Percentiles rank a stretch among this genome's conserved stretches.
These are phyloP conservation scores for Drusus annulatus DNA, from an alignment of 1,140 invertebrate genomes.

Conservation along the genomic window DNA sequence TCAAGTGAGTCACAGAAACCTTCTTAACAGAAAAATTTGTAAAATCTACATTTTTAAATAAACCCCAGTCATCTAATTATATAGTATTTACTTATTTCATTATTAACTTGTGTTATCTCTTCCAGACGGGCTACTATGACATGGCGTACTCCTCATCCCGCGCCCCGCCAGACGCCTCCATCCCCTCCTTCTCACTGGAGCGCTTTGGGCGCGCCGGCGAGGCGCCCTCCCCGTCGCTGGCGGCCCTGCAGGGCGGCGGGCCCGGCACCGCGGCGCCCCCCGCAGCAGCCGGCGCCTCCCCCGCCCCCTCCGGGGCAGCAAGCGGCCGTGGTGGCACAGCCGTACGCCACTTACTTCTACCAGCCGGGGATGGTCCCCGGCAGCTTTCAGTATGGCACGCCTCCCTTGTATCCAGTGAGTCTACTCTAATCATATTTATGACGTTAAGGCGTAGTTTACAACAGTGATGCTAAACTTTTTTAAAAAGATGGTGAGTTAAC, in stretches of 20 bases:
- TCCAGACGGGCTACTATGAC: conserved; percentile 75
- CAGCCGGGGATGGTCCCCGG: conserved; percentile 78
- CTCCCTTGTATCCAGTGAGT: conserved; percentile 78
- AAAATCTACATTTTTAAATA: too few species aligned
- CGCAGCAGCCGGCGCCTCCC: conserved; percentile 81
- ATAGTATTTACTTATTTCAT: too few species aligned
- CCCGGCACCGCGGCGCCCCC: conserved; percentile 64
- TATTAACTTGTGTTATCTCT: neutral
- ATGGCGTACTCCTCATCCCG: conserved; percentile 73
- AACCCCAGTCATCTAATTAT: too few species aligned
- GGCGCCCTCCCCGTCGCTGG: conserved; percentile 47
- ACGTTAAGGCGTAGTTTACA: too few species aligned
- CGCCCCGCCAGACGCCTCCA: conserved; percentile 76
- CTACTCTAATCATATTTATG: too few species aligned
- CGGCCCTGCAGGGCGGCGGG: conserved; percentile 44
- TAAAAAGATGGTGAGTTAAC: too few species aligned
- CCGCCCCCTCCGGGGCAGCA: conserved; percentile 75
- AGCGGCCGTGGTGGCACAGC: conserved; percentile 63
- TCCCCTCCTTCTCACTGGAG: conserved; percentile 83
- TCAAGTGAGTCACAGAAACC: too few species aligned
- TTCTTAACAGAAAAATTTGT: too few species aligned
- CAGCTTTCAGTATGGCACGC: conserved; percentile 80
- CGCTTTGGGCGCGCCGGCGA: conserved; percentile 83
- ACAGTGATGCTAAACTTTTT: too few species aligned
- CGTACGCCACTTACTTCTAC: conserved; percentile 80